Conservation (phyloP, 2,888 invertebrate genomes). For the Cosmorhoe ocellata region DNA sequence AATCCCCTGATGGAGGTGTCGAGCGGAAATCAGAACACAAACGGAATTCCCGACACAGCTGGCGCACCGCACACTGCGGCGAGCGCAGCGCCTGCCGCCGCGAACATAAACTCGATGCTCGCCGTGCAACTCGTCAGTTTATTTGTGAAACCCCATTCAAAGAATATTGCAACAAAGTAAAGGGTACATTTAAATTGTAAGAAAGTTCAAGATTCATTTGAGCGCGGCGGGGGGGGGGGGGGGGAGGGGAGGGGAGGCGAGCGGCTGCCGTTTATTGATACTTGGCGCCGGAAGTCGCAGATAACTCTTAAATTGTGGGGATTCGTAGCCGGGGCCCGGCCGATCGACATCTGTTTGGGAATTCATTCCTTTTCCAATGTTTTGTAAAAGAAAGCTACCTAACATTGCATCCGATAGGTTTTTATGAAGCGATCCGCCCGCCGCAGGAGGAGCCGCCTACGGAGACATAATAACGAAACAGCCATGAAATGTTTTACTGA, state of each 20-base stretch:
- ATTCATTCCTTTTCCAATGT: not conserved
- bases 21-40: conserved; percentile 23
- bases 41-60: conserved; percentile 12
- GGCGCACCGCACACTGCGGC: not conserved
- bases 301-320: conserved; percentile 12
- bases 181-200: conserved; percentile 28
- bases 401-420: too few species aligned
- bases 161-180: conserved; percentile 24
- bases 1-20: conserved; percentile 26
- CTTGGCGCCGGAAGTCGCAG: conserved; percentile 19
- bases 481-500: too few species aligned
- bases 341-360: conserved; percentile 19
- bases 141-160: conserved; percentile 13
- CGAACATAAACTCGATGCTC: too few species aligned
- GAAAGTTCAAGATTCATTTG: conserved; percentile 27
- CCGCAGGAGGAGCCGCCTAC: too few species aligned
- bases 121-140: not conserved
- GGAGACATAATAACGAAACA: too few species aligned
- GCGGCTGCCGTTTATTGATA: conserved; percentile 32
- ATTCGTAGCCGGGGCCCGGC: conserved; percentile 20
- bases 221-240: conserved; percentile 18
- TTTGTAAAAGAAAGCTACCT: not conserved
- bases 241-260: conserved; percentile 11
- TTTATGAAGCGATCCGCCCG: too few species aligned
- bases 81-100: too few species aligned